Evolutionary conservation across 1,140 invertebrate species (phyloP).

Genomic region (Gonioctena quinquepunctata): DNA sequence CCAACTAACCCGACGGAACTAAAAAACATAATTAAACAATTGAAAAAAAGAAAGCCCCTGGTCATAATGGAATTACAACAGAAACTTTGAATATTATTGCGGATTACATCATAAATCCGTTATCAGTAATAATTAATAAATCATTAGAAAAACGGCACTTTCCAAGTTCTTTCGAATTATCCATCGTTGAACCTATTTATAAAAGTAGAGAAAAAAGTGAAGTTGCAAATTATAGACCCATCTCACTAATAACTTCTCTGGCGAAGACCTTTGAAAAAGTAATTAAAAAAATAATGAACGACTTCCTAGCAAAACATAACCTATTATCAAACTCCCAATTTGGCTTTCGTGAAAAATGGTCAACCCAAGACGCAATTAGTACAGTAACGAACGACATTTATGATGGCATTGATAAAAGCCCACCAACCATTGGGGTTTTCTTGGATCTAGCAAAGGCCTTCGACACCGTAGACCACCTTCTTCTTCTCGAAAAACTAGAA

Average conservation of each 20-base stretch:
- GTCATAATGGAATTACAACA: neutral
- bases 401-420: neutral
- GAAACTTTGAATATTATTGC: neutral
- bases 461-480: neutral
- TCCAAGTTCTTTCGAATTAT: neutral
- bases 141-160: neutral
- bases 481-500: neutral
- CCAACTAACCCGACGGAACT: neutral
- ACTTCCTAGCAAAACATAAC: neutral
- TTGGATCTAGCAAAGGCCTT: neutral
- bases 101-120: neutral
- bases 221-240: neutral
- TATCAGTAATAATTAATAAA: neutral
- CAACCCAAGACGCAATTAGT: neutral
- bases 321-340: neutral
- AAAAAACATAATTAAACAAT: neutral
- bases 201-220: neutral
- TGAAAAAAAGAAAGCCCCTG: neutral
- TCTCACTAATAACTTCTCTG: neutral
- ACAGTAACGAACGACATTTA: neutral
- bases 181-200: neutral
- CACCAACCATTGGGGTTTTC: neutral
- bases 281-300: neutral
- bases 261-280: neutral
- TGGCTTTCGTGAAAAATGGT: neutral